Evolutionary conservation across 2,797 vertebrate species (phyloP).

Genomic region (Cephalopachus bancanus): DNA sequence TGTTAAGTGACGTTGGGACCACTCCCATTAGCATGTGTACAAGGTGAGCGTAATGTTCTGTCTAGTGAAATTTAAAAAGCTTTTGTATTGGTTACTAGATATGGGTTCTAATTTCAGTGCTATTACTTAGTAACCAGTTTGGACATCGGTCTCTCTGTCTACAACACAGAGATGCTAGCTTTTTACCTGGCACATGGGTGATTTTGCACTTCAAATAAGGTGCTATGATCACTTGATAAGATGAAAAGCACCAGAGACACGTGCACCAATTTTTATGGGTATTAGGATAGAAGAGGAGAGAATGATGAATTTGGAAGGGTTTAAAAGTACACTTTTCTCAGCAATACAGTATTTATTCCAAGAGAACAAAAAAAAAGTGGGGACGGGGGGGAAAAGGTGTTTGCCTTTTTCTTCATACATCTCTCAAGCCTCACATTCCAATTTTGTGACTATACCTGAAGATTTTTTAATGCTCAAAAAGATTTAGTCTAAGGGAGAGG

Average conservation of each 20-base stretch:
- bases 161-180: neutral
- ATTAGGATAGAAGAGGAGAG: neutral
- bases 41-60: accelerated
- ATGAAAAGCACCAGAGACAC: neutral
- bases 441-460: neutral
- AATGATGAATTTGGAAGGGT: neutral
- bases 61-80: neutral
- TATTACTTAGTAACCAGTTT: neutral
- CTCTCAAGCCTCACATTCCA: neutral
- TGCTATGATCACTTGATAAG: neutral
- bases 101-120: neutral
- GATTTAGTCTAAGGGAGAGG: neutral
- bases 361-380: neutral
- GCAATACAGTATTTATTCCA: neutral
- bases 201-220: neutral
- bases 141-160: neutral
- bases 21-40: neutral
- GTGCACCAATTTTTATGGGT: neutral
- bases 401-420: neutral
- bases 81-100: neutral
- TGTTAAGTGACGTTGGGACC: neutral
- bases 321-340: neutral
- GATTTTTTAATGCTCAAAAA: neutral
- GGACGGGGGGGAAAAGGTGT: neutral
- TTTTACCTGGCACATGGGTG: neutral